Evolutionary conservation across 2,888 invertebrate species (phyloP).

Genomic region (Chromoteleia sp.): DNA sequence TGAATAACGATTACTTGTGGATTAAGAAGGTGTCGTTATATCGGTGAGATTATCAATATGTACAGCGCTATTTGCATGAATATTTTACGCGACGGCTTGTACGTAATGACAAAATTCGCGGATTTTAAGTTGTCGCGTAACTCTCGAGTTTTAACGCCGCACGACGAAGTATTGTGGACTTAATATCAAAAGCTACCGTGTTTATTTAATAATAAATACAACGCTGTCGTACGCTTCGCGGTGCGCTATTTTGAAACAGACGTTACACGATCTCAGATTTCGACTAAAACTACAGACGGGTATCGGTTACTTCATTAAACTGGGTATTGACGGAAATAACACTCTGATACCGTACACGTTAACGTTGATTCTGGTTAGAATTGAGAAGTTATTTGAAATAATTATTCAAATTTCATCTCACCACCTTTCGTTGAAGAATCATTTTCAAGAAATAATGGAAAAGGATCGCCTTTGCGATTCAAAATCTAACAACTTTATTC

Average conservation of each 20-base stretch:
- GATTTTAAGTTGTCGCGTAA: background rate
- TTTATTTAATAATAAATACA: background rate
- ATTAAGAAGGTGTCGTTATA: constrained; percentile 62
- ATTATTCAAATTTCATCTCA: too few species aligned
- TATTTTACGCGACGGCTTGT: constrained; percentile 14
- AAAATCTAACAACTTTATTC: too few species aligned
- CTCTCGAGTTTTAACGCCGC: background rate
- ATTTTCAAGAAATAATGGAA: too few species aligned
- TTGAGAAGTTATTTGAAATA: too few species aligned
- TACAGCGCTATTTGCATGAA: constrained; percentile 48
- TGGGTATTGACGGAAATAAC: constrained; percentile 8
- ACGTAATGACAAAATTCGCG: background rate
- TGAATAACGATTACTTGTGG: constrained; percentile 65
- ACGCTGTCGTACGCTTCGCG: background rate
- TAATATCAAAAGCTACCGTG: too few species aligned
- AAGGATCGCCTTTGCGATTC: too few species aligned
- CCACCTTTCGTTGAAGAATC: too few species aligned
- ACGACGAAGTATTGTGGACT: too few species aligned
- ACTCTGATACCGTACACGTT: background rate
- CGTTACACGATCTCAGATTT: constrained; percentile 10
- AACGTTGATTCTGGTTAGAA: too few species aligned
- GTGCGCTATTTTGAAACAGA: constrained; percentile 8
- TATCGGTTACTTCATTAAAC: constrained; percentile 38
- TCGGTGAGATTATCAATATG: constrained; percentile 62
- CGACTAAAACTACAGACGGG: constrained; percentile 9